A percentile compares a stretch with the other conserved stretches of the same genome.
These are phyloP conservation scores for Sus scrofa DNA, from an alignment of 2,113 vertebrate species.

Conservation along the genomic window DNA sequence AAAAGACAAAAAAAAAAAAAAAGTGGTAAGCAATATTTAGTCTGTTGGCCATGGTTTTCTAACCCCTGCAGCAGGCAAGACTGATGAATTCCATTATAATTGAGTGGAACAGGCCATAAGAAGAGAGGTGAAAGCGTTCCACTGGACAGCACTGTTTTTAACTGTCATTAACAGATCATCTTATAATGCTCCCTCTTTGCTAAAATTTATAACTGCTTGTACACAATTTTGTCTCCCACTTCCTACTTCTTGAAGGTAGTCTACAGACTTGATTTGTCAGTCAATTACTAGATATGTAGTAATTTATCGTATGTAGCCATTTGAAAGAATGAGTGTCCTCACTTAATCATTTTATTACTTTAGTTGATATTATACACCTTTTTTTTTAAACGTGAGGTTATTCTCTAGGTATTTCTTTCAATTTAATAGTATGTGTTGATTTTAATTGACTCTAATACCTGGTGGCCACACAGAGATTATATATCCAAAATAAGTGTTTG, in stretches of 20 bases:
- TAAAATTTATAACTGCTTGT: neutral
- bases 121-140: neutral
- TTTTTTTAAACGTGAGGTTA: neutral
- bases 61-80: neutral
- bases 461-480: neutral
- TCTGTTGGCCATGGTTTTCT: neutral
- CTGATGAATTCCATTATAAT: neutral
- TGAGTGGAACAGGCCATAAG: neutral
- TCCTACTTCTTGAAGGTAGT: conserved; percentile 6
- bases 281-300: neutral
- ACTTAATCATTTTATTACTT: neutral
- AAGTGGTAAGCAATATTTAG: neutral
- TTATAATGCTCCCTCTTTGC: neutral
- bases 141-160: neutral
- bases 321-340: conserved; percentile 11
- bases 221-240: neutral
- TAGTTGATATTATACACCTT: neutral
- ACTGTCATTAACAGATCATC: neutral
- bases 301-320: neutral
- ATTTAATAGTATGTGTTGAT: neutral
- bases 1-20: too few species aligned
- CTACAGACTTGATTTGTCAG: neutral
- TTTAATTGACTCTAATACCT: neutral
- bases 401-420: conserved; percentile 39
- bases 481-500: neutral